Percentiles rank a stretch among this genome's conserved stretches.
Evolutionary conservation across 2,113 vertebrate genomes (phyloP).

Genomic region (Trinectes maculatus): DNA sequence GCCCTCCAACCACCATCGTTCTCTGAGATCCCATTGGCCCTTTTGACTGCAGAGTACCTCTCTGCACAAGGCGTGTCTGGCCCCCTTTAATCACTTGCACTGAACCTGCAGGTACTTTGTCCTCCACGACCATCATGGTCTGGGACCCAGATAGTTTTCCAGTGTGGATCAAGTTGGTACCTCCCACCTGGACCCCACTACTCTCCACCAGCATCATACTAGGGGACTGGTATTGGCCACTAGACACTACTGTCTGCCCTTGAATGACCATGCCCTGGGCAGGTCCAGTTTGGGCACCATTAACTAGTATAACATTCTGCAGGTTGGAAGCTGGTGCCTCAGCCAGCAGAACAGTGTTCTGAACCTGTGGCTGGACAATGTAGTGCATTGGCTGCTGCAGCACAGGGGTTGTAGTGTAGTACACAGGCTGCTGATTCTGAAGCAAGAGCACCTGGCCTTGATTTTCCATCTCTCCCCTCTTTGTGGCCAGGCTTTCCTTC

Average conservation of each 20-base stretch:
- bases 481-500: conserved; percentile 2
- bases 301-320: conserved; percentile 68
- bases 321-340: conserved; percentile 53
- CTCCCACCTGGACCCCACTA: not conserved
- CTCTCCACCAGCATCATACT: conserved; percentile 46
- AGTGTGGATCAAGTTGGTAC: conserved; percentile 50
- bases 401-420: conserved; percentile 62
- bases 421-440: conserved; percentile 76
- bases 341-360: conserved; percentile 65
- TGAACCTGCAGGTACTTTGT: conserved; percentile 46
- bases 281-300: conserved; percentile 17
- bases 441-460: conserved; percentile 68
- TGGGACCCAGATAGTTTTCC: conserved; percentile 67
- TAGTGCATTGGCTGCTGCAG: conserved; percentile 73
- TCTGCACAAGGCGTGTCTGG: conserved; percentile 28
- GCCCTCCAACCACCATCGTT: conserved; percentile 55
- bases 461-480: conserved; percentile 28
- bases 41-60: conserved; percentile 42
- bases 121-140: conserved; percentile 65
- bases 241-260: conserved; percentile 40
- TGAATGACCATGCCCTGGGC: conserved; percentile 45
- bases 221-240: conserved; percentile 18
- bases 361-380: conserved; percentile 65
- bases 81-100: conserved; percentile 51
- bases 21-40: conserved; percentile 53